phyloP scores from a whole-genome alignment of 2,888 invertebrate species.

The Trimorus sp. region DNA sequence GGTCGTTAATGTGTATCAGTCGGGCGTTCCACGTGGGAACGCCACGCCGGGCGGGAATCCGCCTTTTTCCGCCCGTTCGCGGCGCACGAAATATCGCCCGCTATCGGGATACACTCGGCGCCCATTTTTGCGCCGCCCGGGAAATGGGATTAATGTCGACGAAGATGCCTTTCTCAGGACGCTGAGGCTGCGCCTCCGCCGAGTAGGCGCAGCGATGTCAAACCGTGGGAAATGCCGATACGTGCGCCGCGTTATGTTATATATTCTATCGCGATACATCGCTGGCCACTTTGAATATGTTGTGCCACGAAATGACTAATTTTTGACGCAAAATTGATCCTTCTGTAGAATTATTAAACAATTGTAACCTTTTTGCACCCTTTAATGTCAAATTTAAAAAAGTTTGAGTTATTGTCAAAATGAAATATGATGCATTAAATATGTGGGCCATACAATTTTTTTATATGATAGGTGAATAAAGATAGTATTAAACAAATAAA shows the following conservation, averaged over 20 bases:
- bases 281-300: neutral
- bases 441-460: too few species aligned
- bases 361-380: too few species aligned
- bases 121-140: slow-evolving; percentile 45
- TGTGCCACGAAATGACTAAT: slow-evolving; percentile 14
- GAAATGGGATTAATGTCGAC: slow-evolving; percentile 59
- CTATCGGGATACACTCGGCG: slow-evolving; percentile 44
- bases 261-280: slow-evolving; percentile 47
- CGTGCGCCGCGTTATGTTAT: slow-evolving; percentile 42
- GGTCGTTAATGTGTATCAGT: slow-evolving; percentile 60
- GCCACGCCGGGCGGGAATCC: slow-evolving; percentile 8
- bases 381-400: too few species aligned
- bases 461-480: too few species aligned
- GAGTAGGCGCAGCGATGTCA: slow-evolving; percentile 66
- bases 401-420: too few species aligned
- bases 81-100: neutral
- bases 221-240: slow-evolving; percentile 65
- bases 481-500: too few species aligned
- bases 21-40: slow-evolving; percentile 61
- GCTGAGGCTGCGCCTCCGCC: slow-evolving; percentile 51
- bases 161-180: slow-evolving; percentile 64
- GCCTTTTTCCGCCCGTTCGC: slow-evolving; percentile 9
- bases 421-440: too few species aligned
- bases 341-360: neutral
- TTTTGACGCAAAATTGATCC: slow-evolving; percentile 14